Percentiles rank a stretch among this genome's conserved stretches.
Evolutionary conservation across 2,113 vertebrate genomes (phyloP).

Genomic region (Mellivora capensis): DNA sequence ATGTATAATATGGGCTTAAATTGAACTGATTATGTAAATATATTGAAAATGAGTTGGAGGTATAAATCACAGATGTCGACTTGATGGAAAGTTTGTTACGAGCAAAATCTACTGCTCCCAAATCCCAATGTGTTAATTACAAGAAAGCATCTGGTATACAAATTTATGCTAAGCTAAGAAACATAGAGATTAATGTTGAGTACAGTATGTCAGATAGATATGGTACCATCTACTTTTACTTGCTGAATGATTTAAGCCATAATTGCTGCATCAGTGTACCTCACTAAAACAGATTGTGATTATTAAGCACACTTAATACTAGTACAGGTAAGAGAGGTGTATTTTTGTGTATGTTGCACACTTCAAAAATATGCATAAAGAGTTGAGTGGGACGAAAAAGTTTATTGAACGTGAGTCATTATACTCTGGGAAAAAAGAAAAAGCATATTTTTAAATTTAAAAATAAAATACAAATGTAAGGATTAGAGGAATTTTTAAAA

Average conservation of each 20-base stretch:
- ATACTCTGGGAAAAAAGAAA: background rate
- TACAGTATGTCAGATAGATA: constrained; percentile 78
- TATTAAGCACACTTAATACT: constrained; percentile 29
- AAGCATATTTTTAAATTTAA: background rate
- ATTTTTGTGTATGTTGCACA: background rate
- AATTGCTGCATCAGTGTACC: constrained; percentile 28
- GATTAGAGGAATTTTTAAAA: background rate
- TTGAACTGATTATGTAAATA: constrained; percentile 86
- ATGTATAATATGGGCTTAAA: constrained; percentile 80
- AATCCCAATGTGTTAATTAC: constrained; percentile 86
- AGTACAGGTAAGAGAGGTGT: background rate
- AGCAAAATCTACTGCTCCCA: constrained; percentile 83
- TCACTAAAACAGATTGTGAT: constrained; percentile 63
- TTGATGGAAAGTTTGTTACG: constrained; percentile 85
- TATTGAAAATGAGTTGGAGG: constrained; percentile 83
- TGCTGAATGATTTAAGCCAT: constrained; percentile 71
- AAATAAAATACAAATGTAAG: background rate
- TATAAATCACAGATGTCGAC: constrained; percentile 87
- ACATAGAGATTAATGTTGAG: constrained; percentile 80
- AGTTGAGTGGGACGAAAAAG: background rate
- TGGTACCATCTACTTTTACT: constrained; percentile 66
- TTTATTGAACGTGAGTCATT: background rate
- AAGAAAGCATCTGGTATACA: constrained; percentile 85
- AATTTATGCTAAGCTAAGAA: constrained; percentile 86
- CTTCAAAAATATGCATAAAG: background rate